These are phyloP conservation scores for Drosophila vallismaia DNA, from an alignment of 2,888 invertebrate genomes.

Conservation along the genomic window DNA sequence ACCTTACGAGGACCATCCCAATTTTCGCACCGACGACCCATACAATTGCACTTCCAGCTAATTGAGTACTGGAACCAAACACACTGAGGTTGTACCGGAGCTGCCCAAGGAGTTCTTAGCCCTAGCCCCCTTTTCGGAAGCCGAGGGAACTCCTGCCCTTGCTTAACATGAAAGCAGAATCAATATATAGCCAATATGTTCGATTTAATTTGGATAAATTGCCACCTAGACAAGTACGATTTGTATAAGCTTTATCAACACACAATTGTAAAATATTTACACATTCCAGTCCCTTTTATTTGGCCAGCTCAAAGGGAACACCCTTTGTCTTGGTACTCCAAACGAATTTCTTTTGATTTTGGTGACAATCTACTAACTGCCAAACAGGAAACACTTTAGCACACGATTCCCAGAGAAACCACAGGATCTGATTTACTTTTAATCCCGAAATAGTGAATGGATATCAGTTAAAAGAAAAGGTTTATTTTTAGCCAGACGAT, in stretches of 20 bases:
- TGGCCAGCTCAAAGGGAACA: conserved; percentile 15
- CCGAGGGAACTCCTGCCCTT: conserved; percentile 11
- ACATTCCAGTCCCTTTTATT: conserved; percentile 24
- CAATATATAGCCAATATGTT: conserved; percentile 12
- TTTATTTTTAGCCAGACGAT: background rate
- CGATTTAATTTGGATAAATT: conserved; percentile 29
- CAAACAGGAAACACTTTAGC: conserved; percentile 31
- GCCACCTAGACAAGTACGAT: conserved; percentile 52
- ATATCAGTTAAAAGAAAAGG: conserved; percentile 3
- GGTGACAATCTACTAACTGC: conserved; percentile 75
- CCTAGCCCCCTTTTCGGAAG: conserved; percentile 24
- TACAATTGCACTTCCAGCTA: conserved; percentile 84
- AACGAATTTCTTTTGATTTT: conserved; percentile 52
- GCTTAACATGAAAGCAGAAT: conserved; percentile 19
- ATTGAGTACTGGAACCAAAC: conserved; percentile 71
- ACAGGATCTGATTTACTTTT: background rate
- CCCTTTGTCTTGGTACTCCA: conserved; percentile 10
- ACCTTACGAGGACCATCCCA: conserved; percentile 89
- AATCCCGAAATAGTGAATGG: background rate
- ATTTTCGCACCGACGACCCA: conserved; percentile 84
- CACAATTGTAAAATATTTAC: conserved; percentile 21
- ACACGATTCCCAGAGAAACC: conserved; percentile 1
- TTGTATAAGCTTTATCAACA: conserved; percentile 67
- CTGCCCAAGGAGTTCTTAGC: conserved; percentile 20
- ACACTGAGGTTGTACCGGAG: conserved; percentile 66